These are phyloP conservation scores for Pseudorectes ferrugineus DNA, from an alignment of 2,113 vertebrate species.

Conservation along the genomic window DNA sequence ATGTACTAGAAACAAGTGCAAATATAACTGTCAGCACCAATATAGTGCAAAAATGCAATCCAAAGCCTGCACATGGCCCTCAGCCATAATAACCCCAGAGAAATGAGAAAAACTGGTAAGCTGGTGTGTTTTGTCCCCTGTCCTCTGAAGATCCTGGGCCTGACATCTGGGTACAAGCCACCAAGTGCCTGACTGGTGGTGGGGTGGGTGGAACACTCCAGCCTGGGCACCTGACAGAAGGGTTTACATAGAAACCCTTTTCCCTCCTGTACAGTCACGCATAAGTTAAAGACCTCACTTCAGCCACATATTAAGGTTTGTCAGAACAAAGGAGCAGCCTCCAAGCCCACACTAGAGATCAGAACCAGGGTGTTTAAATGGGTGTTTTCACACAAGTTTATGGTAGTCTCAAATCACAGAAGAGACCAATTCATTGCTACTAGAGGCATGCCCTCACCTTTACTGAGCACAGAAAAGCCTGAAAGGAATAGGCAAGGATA, in stretches of 20 bases:
- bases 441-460: neutral
- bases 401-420: neutral
- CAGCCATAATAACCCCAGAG: rapidly evolving
- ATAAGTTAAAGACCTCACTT: neutral
- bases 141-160: neutral
- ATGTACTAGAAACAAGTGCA: neutral
- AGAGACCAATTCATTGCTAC: neutral
- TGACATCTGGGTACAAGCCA: neutral
- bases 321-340: neutral
- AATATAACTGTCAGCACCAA: neutral
- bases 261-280: neutral
- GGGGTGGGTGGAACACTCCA: neutral
- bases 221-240: neutral
- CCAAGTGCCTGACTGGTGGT: neutral
- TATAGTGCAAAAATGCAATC: neutral
- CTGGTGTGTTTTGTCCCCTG: neutral
- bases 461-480: neutral
- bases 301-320: neutral
- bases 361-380: neutral
- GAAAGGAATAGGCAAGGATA: neutral
- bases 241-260: neutral
- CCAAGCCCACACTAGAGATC: neutral
- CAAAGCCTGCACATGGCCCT: neutral
- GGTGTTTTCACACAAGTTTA: neutral
- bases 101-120: neutral